Conservation (phyloP, 2,113 vertebrate species). For the Electrona antarctica region DNA sequence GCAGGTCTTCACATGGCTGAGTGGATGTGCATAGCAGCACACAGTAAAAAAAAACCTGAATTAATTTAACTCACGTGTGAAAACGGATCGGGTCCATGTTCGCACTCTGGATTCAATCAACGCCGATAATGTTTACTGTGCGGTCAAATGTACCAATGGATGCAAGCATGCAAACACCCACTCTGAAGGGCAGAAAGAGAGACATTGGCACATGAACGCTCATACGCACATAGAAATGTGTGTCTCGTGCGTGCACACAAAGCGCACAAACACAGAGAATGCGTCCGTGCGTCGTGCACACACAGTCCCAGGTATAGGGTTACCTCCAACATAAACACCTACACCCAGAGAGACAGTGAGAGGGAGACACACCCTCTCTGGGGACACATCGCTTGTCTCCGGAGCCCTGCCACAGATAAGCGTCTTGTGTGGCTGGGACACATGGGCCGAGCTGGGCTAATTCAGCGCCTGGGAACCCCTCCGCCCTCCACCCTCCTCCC, state of each 20-base stretch:
- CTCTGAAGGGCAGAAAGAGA: conserved; percentile 15
- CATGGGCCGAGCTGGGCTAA: conserved; percentile 59
- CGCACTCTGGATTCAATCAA: no score
- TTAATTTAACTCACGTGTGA: no score
- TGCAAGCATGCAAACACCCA: background rate
- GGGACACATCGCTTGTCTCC: conserved; percentile 57
- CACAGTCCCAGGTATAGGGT: conserved; percentile 65
- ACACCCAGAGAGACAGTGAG: conserved; percentile 52
- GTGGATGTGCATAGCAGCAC: no score
- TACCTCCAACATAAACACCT: conserved; percentile 69
- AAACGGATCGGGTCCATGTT: no score
- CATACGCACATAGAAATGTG: background rate
- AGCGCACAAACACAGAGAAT: conserved; percentile 26
- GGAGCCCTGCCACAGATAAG: conserved; percentile 57
- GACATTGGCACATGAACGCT: conserved; percentile 31
- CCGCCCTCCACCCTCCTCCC: conserved; percentile 50
- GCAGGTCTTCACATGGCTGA: conserved; percentile 11
- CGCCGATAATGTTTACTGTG: no score
- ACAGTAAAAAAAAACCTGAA: no score
- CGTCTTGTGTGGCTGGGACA: conserved; percentile 57
- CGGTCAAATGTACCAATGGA: background rate
- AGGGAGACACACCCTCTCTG: conserved; percentile 50
- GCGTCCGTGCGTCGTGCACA: conserved; percentile 41
- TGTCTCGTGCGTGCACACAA: conserved; percentile 30
- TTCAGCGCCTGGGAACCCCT: conserved; percentile 73